phyloP scores from a whole-genome alignment of 1,140 invertebrate species.

The Drosophila ironensis region DNA sequence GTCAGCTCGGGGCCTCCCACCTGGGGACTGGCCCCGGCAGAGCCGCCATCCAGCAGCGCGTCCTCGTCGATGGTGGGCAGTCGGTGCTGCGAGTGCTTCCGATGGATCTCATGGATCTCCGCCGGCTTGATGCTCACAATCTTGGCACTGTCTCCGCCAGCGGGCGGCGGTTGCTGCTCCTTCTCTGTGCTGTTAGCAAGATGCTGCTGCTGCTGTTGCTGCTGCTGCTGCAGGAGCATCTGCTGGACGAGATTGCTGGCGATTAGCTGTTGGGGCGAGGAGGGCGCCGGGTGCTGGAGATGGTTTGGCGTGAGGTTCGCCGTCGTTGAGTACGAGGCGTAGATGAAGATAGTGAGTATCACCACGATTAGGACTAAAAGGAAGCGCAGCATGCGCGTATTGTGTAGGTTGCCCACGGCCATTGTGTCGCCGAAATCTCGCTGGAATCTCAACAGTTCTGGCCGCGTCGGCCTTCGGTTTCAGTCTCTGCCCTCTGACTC shows the following conservation, averaged over 20 bases:
- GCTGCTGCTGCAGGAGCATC: neutral
- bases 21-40: slow-evolving; percentile 58
- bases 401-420: slow-evolving; percentile 65
- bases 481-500: slow-evolving; percentile 10
- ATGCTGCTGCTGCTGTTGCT: neutral
- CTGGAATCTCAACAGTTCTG: slow-evolving; percentile 10
- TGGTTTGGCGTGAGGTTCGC: slow-evolving; percentile 56
- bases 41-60: slow-evolving; percentile 63
- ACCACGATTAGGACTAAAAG: slow-evolving; percentile 70
- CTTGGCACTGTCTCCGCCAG: slow-evolving; percentile 13
- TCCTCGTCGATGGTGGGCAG: slow-evolving; percentile 76
- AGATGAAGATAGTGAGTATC: slow-evolving; percentile 79
- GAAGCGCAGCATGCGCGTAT: slow-evolving; percentile 78
- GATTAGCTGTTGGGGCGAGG: slow-evolving; percentile 36
- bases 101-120: slow-evolving; percentile 49
- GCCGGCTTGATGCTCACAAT: neutral
- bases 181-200: slow-evolving; percentile 37
- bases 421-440: slow-evolving; percentile 32
- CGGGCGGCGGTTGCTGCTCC: slow-evolving; percentile 10
- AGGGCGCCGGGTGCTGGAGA: slow-evolving; percentile 39
- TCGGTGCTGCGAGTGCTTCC: slow-evolving; percentile 51
- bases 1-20: slow-evolving; percentile 37
- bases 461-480: too few relatives aligned
- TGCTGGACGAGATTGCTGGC: slow-evolving; percentile 2
- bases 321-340: slow-evolving; percentile 78